phyloP scores from a whole-genome alignment of 2,797 vertebrate genomes.

The Eleutherodactylus coqui region DNA sequence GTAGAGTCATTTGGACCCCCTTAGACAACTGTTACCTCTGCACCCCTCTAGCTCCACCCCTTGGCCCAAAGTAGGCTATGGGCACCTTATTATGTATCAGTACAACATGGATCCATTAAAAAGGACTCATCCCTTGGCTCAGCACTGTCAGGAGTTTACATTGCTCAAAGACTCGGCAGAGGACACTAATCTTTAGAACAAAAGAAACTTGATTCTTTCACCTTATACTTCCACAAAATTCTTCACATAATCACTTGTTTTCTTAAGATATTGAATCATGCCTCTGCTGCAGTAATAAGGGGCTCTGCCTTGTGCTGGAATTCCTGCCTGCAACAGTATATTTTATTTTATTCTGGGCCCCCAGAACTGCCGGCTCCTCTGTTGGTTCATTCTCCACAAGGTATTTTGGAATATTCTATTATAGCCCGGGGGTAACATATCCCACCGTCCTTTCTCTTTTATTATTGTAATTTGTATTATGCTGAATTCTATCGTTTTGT shows the following conservation, averaged over 20 bases:
- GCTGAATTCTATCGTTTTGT: background rate
- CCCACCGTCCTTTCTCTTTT: background rate
- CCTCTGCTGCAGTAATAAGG: background rate
- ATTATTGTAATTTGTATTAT: background rate
- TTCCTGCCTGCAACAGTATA: background rate
- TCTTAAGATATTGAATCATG: conserved; percentile 15
- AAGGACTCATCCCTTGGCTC: too few relatives aligned
- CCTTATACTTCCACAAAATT: background rate
- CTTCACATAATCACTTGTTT: conserved; percentile 41
- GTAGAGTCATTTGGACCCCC: too few relatives aligned
- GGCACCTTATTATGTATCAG: too few relatives aligned
- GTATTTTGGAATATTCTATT: background rate
- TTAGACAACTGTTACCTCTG: too few relatives aligned
- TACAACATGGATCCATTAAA: too few relatives aligned
- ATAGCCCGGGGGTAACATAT: background rate
- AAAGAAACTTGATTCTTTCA: conserved; percentile 12
- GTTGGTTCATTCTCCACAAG: background rate
- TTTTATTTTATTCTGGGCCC: background rate
- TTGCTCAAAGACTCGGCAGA: too few relatives aligned
- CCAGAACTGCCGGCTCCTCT: background rate
- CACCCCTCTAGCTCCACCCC: background rate
- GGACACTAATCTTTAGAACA: background rate
- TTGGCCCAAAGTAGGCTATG: background rate
- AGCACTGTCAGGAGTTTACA: background rate
- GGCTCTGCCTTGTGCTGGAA: background rate